These are phyloP conservation scores for Ormyrus thymus DNA, from an alignment of 2,888 invertebrate species.

Conservation along the genomic window DNA sequence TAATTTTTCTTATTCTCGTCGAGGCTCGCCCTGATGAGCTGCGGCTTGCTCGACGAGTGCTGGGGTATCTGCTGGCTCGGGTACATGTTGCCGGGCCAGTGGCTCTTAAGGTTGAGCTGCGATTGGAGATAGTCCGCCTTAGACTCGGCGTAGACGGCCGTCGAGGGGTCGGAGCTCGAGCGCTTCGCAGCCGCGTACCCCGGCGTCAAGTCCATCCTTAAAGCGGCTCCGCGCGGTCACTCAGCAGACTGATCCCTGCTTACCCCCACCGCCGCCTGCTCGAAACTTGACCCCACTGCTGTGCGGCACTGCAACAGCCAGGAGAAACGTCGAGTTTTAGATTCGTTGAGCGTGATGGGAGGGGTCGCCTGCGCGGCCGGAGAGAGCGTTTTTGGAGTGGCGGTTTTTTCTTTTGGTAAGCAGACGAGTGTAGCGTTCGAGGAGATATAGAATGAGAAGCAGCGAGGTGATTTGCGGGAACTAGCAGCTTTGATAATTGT, in stretches of 20 bases:
- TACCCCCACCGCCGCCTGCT: constrained; percentile 50
- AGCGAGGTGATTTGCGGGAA: too few species aligned
- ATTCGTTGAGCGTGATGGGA: too few species aligned
- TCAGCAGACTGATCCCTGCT: constrained; percentile 55
- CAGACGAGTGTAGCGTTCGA: too few species aligned
- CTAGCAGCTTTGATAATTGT: too few species aligned
- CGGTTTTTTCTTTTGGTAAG: too few species aligned
- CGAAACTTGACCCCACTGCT: constrained; percentile 57
- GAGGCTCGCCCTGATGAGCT: constrained; percentile 2
- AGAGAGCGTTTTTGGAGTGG: too few species aligned
- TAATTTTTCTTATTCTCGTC: constrained; percentile 28
- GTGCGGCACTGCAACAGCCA: constrained; percentile 48
- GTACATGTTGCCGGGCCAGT: constrained; percentile 54
- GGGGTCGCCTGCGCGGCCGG: too few species aligned
- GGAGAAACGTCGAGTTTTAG: too few species aligned
- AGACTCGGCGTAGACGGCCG: constrained; percentile 8
- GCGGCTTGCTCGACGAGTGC: constrained; percentile 20
- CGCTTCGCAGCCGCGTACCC: constrained; percentile 41
- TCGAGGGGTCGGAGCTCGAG: constrained; percentile 51
- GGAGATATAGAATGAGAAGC: too few species aligned
- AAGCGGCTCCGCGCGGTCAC: constrained; percentile 18
- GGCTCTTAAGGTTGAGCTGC: constrained; percentile 31
- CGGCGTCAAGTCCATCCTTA: constrained; percentile 58
- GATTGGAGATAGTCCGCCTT: constrained; percentile 6
- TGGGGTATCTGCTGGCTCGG: constrained; percentile 33